Evolutionary conservation across 1,140 invertebrate genomes (phyloP), one percentile per base, ranked within the genome.

Genomic region (Penaeus indicus): DNA sequence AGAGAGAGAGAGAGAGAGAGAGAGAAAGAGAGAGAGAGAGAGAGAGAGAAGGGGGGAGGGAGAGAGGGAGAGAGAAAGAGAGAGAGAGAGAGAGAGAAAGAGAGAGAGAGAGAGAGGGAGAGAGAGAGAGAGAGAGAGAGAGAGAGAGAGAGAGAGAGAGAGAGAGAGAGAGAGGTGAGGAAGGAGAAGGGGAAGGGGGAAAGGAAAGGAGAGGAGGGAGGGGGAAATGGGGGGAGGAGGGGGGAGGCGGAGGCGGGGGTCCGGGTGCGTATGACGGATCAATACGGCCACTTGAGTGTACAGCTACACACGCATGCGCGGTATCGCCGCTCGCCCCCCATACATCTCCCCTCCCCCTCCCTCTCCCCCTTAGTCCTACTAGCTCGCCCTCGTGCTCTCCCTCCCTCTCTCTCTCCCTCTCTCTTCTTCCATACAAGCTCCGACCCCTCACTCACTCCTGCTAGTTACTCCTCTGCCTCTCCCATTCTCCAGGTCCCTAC

Each of bases 211-310:
- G 47, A 25, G 72, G 72, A 75, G 25, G 42, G 21, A 21, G 72
- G 42, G 25, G 72, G 72, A 38, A 32, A 75, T 7, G 27, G 42
- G 42, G 27, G 72, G 27, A 25, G 42, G 19, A 19, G 25, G 21
- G 72, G 42, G 72, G 42, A 10, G n/a, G 72, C 16, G 72, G 42
- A 21, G 42, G 72, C 27, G 72, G 42, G 72, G 42, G 72, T 64
- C 54, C 78, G 84, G 62, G 80, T 79, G 78, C 85, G 85, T 86
- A 86, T 86, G 85, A 86, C 80, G 85, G 85, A 86, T 86, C 85
- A 86, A 86, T 86, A 86, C 85, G 25, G 64, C 85, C 63, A 86
- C 85, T 86, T 86, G 62, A 69, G 62, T 81, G 77, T 81, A 81
- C 85, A 27, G 42, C 72, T 38, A 27, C 72, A 75, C 72, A 75